These are phyloP conservation scores for Cataglyphis altisquamis DNA, from an alignment of 2,888 invertebrate genomes.

Conservation along the genomic window DNA sequence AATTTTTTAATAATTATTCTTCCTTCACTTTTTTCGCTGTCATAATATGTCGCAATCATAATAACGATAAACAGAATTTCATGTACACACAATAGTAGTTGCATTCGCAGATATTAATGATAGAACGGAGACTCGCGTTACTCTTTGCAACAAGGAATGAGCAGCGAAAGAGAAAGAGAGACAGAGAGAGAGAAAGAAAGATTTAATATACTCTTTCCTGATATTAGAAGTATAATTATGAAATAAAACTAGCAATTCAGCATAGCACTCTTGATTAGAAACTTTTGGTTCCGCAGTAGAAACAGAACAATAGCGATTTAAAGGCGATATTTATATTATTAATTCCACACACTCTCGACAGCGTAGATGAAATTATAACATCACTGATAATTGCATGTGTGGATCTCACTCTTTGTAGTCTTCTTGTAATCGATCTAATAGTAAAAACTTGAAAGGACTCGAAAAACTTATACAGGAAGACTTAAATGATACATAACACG, in stretches of 20 bases:
- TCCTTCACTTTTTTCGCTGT: conserved; percentile 7
- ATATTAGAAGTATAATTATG: conserved; percentile 45
- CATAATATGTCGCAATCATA: conserved; percentile 25
- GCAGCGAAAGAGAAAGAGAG: neutral
- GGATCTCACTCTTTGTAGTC: conserved; percentile 68
- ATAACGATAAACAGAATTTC: conserved; percentile 30
- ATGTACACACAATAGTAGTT: conserved; percentile 9
- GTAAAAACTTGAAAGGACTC: conserved; percentile 39
- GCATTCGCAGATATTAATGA: conserved; percentile 14
- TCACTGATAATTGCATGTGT: conserved; percentile 64
- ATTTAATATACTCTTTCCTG: conserved; percentile 61
- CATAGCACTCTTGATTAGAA: conserved; percentile 35
- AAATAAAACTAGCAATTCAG: conserved; percentile 30
- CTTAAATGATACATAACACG: conserved; percentile 61
- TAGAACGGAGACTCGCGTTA: conserved; percentile 1
- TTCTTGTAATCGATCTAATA: conserved; percentile 63
- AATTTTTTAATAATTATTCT: neutral
- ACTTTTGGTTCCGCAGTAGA: conserved; percentile 27
- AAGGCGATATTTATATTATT: conserved; percentile 54
- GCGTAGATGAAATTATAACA: conserved; percentile 54
- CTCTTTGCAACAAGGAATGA: neutral
- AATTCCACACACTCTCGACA: conserved; percentile 51
- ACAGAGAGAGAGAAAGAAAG: neutral
- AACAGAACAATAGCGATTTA: conserved; percentile 37
- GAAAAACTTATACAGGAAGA: conserved; percentile 48